A percentile compares a stretch with the other conserved stretches of the same genome.
Evolutionary conservation across 2,888 invertebrate species (phyloP).

Genomic region (Campoplex capitator): DNA sequence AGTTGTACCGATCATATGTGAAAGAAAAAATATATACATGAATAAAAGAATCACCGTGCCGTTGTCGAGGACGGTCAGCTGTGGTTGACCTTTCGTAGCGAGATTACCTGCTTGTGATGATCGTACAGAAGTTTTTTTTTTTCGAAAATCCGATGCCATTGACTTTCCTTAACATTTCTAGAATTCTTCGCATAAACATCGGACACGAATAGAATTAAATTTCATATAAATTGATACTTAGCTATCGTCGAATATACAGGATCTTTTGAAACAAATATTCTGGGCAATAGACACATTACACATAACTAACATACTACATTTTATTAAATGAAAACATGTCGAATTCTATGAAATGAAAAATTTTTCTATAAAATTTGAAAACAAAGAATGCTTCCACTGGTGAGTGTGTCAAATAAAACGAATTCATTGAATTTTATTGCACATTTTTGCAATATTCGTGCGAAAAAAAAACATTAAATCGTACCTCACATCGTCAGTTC

Average conservation of each 20-base stretch:
- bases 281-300: not conserved
- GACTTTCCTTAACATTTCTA: not conserved
- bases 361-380: too few relatives aligned
- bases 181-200: not conserved
- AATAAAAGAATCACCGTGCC: constrained; percentile 45
- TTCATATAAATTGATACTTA: not conserved
- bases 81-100: constrained; percentile 67
- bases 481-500: too few relatives aligned
- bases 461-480: too few relatives aligned
- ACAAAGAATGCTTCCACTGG: too few relatives aligned
- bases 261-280: not conserved
- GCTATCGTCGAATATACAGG: not conserved
- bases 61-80: constrained; percentile 63
- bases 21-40: constrained; percentile 35
- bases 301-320: too few relatives aligned
- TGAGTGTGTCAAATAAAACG: too few relatives aligned
- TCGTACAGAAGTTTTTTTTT: constrained; percentile 1
- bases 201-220: not conserved
- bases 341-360: too few relatives aligned
- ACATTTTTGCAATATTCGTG: too few relatives aligned
- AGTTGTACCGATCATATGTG: constrained; percentile 30
- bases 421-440: too few relatives aligned
- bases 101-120: constrained; percentile 27
- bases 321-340: too few relatives aligned
- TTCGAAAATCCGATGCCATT: not conserved